Base-by-base conservation (phyloP, 2,113 vertebrate species). In the Helogale parvula region DNA sequence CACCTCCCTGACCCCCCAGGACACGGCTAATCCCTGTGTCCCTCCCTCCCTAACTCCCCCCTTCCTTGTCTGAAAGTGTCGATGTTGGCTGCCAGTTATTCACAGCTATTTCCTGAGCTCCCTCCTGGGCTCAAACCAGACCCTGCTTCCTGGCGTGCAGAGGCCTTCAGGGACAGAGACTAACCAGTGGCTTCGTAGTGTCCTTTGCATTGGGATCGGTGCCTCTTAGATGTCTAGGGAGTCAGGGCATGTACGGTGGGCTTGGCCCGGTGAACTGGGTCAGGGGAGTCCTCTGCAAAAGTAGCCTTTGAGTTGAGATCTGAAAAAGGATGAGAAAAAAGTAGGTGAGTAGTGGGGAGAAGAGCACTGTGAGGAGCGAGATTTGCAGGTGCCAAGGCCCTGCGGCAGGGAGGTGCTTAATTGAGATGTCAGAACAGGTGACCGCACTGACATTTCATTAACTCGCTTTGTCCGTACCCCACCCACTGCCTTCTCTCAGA, bases 401-500 rank as follows among this genome's bases (percentile, higher is more conserved):
- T 77, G 74, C 27, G 74, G 74, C 72, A 9, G 14, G 15, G 54
- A 83, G 54, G 35, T 17, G 8, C 57, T 29, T 63, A 57, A 63
- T 1, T 41, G 57, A 41, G 25, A 27, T 29, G 23, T 83, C 57
- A 38, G 25, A 41, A n/a, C 41, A 47, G 41, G 60, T 21, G 82
- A 21, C 33, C 21, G 29, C 29, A 4, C 4, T 63, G 21, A 76
- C 17, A 23, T 60, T 25, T 29, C 14, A 76, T 45, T 60, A 77
- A 89, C 54, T 50, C 33, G 27, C 41, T 9, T 52, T 76, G 17
- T 85, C 82, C 21, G 23, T 14, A 17, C 63, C 60, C 60, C 54
- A 45, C 76, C 57, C 65, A 45, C 63, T 25, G 21, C 71, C 71
- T 81, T 17, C 63, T 72, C 87, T 41, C 98, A 99, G 99, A 99